Percentiles rank a stretch among this genome's conserved stretches.
phyloP scores from a whole-genome alignment of 2,888 invertebrate genomes.

The Philhelius pedissequus region DNA sequence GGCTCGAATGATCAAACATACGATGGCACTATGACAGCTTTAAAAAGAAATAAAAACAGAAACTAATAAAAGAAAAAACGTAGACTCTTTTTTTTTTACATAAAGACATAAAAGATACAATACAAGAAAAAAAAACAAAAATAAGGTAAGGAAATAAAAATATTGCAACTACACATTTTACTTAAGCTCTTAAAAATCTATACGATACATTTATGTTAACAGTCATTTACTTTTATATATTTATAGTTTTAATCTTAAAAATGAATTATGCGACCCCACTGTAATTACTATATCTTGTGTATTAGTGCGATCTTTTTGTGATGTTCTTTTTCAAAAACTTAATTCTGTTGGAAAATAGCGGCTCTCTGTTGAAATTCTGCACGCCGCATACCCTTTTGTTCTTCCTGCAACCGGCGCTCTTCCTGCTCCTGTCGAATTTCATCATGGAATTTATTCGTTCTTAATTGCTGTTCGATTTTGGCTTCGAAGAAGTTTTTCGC shows the following conservation, averaged over 20 bases:
- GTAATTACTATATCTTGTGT: not conserved
- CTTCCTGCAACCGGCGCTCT: constrained; percentile 89
- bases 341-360: constrained; percentile 86
- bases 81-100: constrained; percentile 31
- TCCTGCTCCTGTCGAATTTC: constrained; percentile 96
- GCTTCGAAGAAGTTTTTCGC: constrained; percentile 98
- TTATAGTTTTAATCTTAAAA: constrained; percentile 57
- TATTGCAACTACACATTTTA: constrained; percentile 54
- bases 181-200: constrained; percentile 60
- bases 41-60: constrained; percentile 2
- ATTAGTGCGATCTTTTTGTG: constrained; percentile 22
- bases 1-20: constrained; percentile 35
- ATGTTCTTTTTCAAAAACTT: constrained; percentile 26
- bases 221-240: constrained; percentile 48
- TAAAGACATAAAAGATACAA: constrained; percentile 8
- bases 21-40: constrained; percentile 60
- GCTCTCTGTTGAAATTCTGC: constrained; percentile 94
- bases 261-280: constrained; percentile 28
- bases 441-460: constrained; percentile 92
- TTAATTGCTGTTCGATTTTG: constrained; percentile 92
- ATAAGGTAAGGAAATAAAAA: constrained; percentile 22
- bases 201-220: constrained; percentile 54
- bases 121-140: not conserved
- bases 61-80: not conserved
- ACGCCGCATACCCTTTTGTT: constrained; percentile 89